Evolutionary conservation across 2,888 invertebrate species (phyloP).

Genomic region (Epinotia brunnichana): DNA sequence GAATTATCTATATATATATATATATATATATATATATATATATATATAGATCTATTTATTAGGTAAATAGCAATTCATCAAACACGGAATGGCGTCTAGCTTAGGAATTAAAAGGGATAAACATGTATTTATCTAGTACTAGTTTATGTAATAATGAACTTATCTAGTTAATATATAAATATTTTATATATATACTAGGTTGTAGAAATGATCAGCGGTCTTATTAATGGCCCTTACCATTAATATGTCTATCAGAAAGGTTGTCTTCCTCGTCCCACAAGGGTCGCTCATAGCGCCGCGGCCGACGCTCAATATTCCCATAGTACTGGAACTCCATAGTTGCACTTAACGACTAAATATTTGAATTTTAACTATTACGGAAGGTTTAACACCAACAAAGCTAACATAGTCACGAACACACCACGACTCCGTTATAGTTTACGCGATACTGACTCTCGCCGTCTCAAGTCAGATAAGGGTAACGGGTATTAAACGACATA

Average conservation of each 20-base stretch:
- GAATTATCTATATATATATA: too few species aligned
- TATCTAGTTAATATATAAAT: too few species aligned
- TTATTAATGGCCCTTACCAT: slow-evolving; percentile 60
- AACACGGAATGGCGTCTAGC: background rate
- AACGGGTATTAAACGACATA: slow-evolving; percentile 58
- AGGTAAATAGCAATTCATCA: background rate
- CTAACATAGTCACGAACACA: slow-evolving; percentile 56
- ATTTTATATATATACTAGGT: too few species aligned
- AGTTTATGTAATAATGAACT: too few species aligned
- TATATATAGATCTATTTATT: too few species aligned
- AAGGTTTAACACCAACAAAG: slow-evolving; percentile 50
- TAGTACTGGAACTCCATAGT: slow-evolving; percentile 79
- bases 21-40: too few species aligned
- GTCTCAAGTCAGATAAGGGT: slow-evolving; percentile 72
- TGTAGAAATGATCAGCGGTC: too few species aligned
- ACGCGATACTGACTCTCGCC: slow-evolving; percentile 69
- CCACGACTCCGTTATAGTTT: slow-evolving; percentile 64
- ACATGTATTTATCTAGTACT: too few species aligned
- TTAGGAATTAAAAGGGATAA: background rate
- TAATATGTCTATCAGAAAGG: slow-evolving; percentile 71
- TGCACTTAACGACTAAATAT: slow-evolving; percentile 51
- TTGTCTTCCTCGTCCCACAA: slow-evolving; percentile 80
- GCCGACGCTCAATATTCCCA: slow-evolving; percentile 69
- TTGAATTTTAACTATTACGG: slow-evolving; percentile 45
- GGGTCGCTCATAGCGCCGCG: slow-evolving; percentile 70